These are phyloP conservation scores for Vidua macroura DNA, from an alignment of 2,113 vertebrate species.

Conservation along the genomic window DNA sequence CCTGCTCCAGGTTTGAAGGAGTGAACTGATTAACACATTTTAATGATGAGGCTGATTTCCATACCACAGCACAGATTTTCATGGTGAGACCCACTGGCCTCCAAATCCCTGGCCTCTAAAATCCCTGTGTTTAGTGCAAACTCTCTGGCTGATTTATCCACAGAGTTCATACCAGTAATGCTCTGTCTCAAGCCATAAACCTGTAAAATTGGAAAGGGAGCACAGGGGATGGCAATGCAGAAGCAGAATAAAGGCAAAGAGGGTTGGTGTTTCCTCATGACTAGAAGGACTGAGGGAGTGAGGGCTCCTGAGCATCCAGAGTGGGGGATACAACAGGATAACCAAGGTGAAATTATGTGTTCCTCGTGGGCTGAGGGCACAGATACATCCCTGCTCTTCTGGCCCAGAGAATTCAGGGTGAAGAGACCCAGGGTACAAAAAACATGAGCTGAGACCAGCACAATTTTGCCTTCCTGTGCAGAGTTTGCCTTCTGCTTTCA, in stretches of 20 bases:
- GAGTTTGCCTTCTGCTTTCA: not conserved
- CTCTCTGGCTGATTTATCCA: not conserved
- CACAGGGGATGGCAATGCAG: not conserved
- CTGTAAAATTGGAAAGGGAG: not conserved
- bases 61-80: not conserved
- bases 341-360: not conserved
- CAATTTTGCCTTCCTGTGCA: not conserved
- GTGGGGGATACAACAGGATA: not conserved
- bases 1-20: not conserved
- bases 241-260: not conserved
- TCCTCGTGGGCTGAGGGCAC: fast-evolving
- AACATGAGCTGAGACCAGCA: fast-evolving
- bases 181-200: not conserved
- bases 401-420: not conserved
- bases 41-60: not conserved
- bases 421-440: not conserved
- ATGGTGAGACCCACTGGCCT: not conserved
- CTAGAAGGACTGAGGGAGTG: not conserved
- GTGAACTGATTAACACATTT: not conserved
- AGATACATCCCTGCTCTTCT: not conserved
- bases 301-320: not conserved
- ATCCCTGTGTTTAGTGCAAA: not conserved
- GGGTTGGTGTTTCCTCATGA: fast-evolving
- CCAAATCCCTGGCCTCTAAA: not conserved
- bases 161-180: not conserved